These are phyloP conservation scores for Pectinophora gossypiella DNA, from an alignment of 1,140 invertebrate genomes.

Conservation along the genomic window DNA sequence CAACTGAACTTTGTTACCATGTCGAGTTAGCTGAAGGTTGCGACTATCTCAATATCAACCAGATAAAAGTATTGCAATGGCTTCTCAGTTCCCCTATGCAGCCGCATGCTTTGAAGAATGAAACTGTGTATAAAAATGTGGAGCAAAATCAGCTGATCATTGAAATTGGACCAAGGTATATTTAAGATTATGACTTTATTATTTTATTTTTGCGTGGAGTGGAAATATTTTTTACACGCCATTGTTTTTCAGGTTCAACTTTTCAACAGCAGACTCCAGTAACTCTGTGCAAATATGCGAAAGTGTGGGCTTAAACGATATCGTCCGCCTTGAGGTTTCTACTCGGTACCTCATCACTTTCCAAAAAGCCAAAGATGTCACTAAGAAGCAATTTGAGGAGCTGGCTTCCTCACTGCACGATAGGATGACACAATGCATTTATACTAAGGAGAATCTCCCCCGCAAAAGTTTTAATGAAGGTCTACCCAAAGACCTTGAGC, in stretches of 20 bases:
- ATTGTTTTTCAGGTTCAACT: constrained; percentile 83
- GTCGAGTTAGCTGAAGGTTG: constrained; percentile 78
- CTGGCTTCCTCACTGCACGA: constrained; percentile 84
- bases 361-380: constrained; percentile 51
- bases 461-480: constrained; percentile 83
- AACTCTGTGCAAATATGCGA: constrained; percentile 96
- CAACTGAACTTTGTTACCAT: constrained; percentile 89
- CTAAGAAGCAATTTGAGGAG: constrained; percentile 67
- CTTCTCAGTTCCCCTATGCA: constrained; percentile 81
- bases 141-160: constrained; percentile 74
- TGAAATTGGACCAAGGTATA: constrained; percentile 87
- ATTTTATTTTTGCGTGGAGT: neutral
- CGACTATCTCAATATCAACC: constrained; percentile 68
- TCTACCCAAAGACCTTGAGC: constrained; percentile 77
- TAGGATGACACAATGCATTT: constrained; percentile 84
- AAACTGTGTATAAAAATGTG: constrained; percentile 57
- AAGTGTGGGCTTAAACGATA: constrained; percentile 83
- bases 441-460: constrained; percentile 83
- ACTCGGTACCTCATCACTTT: constrained; percentile 85
- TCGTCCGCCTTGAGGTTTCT: constrained; percentile 88
- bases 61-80: constrained; percentile 81
- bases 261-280: constrained; percentile 95
- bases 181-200: neutral
- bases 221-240: neutral
- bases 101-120: constrained; percentile 69